These are phyloP conservation scores for Zosterops japonicus DNA, from an alignment of 2,113 vertebrate species.

Conservation along the genomic window DNA sequence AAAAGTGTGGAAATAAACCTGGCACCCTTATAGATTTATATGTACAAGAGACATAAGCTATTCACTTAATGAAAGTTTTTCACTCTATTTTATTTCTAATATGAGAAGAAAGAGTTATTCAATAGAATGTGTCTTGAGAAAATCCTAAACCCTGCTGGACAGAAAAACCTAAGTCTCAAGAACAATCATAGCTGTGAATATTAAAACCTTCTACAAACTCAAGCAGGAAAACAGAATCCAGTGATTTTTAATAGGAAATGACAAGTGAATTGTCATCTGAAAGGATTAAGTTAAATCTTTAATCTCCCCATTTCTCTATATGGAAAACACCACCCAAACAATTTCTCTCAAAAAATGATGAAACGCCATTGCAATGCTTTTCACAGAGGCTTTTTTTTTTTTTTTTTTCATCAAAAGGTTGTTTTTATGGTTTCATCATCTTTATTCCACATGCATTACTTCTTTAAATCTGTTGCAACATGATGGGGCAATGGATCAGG, in stretches of 20 bases:
- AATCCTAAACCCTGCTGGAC: not conserved
- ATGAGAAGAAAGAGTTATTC: not conserved
- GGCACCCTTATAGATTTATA: not conserved
- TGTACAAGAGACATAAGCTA: not conserved
- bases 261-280: slow-evolving; percentile 17
- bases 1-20: not conserved
- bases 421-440: not conserved
- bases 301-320: not conserved
- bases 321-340: not conserved
- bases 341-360: not conserved
- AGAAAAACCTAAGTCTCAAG: not conserved
- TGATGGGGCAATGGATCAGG: not conserved
- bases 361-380: not conserved
- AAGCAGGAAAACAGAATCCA: not conserved
- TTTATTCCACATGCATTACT: not conserved
- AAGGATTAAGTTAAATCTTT: slow-evolving; percentile 47
- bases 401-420: not conserved
- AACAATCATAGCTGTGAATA: not conserved
- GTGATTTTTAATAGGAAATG: slow-evolving; percentile 25
- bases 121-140: not conserved
- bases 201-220: not conserved
- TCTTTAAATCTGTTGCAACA: not conserved
- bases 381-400: not conserved
- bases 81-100: not conserved
- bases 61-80: not conserved